Evolutionary conservation across 2,113 vertebrate genomes (phyloP), one percentile per base, ranked within the genome.

Genomic region (Chlorodrepanis virens): DNA sequence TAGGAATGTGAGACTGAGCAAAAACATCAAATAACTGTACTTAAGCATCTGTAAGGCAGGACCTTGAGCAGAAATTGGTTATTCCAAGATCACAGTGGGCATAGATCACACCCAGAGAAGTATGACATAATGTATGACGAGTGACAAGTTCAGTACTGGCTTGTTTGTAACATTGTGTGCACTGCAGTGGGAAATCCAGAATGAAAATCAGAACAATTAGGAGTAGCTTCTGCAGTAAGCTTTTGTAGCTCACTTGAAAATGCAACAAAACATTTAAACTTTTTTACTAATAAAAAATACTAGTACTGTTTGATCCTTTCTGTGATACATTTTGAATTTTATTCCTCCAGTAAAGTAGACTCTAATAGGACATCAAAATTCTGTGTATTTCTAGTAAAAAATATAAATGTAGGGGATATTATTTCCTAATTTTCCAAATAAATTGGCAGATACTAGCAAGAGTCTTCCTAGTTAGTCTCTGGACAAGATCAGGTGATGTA

Each of bases 351-450:
- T 77, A 8, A 10, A 13, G 21, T 49, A 49, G 13, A 25, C 7
- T 79, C 5, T 33, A 29, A 22, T 9, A 72, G 17, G 14, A 59
- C 20, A 40, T 57, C 1, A 27, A 71, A 71, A 25, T 29, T 56
- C 6, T 24, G 5, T 70, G 10, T 57, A 28, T 53, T 80, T 87
- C 1, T 3, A 42, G n/a, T 35, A 28, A 53, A 76, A 84, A 76
- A 17, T 47, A 25, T 11, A 47, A 75, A 44, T 56, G 3, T 3
- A 7, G 11, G 12, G 22, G 19, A 33, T 0, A 0, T 53, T 53
- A 78, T n/a, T 79, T 83, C 14, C 27, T 47, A 11, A 65, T 67
- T 72, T 63, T 64, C 15, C 20, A 77, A 54, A 35, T 47, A 70
- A 52, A 13, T 53, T 63, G 16, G 21, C 25, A 64, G 11, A 12